phyloP scores from a whole-genome alignment of 1,140 invertebrate species.

The Homalodisca vitripennis region DNA sequence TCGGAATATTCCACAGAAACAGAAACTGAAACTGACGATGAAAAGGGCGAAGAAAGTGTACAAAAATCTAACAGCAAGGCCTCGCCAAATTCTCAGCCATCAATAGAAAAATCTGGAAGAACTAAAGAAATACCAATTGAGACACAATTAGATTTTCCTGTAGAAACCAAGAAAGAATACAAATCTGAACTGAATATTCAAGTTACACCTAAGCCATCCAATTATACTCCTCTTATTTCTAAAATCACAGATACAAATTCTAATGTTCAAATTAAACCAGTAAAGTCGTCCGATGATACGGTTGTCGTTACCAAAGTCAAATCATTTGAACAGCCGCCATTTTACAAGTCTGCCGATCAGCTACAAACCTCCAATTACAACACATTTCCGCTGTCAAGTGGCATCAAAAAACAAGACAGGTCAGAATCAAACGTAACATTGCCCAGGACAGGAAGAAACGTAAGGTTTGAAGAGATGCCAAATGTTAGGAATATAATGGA shows the following conservation, averaged over 20 bases:
- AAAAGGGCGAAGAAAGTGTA: too few species aligned
- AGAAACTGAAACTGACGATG: too few species aligned
- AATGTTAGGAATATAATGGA: neutral
- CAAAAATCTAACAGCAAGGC: too few species aligned
- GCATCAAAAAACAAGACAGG: neutral
- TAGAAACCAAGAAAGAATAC: slow-evolving; percentile 4
- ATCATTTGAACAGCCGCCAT: neutral
- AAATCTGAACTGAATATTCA: slow-evolving; percentile 6
- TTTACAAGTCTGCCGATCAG: neutral
- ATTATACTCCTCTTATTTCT: neutral
- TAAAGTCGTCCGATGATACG: neutral
- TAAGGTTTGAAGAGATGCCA: slow-evolving; percentile 13
- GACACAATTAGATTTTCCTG: too few species aligned
- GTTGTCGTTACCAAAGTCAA: neutral
- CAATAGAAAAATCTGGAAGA: too few species aligned
- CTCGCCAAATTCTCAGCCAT: too few species aligned
- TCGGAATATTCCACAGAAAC: too few species aligned
- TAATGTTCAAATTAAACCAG: neutral
- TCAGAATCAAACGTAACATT: neutral
- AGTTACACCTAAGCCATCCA: neutral
- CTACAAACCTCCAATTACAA: neutral
- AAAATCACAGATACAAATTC: neutral
- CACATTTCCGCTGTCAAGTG: neutral
- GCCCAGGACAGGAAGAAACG: slow-evolving; percentile 1
- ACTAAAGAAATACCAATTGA: neutral